Base-by-base conservation (phyloP, 2,113 vertebrate species). In the Sterna hirundo region DNA sequence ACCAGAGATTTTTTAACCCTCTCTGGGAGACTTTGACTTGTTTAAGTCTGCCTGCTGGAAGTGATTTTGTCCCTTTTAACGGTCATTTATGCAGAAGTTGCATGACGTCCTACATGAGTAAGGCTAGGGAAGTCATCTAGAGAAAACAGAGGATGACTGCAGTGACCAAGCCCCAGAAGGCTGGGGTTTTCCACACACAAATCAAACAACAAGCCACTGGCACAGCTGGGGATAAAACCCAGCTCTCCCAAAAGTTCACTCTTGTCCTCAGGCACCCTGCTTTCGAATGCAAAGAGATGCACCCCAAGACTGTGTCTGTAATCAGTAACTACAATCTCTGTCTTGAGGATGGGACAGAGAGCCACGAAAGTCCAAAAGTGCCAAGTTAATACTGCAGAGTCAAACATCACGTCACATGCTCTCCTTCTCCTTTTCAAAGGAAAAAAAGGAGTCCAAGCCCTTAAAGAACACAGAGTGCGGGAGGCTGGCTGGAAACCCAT, bases 51-150 rank as follows among this genome's bases (percentile, higher is more conserved):
- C 61, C 23, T 44, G 52, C 76, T 93, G 54, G 58, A 60, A 69
- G 27, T 52, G 38, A 25, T 11, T 75, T 75, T 87, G 34, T 62
- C 61, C 69, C 61, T 82, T 64, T 32, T 15, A 51, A 32, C 7
- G 78, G 80, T 22, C 55, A 52, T 29, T 65, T 69, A 14, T 42
- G 34, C 51, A 74, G 49, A 81, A 75, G 40, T 26, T 60, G 30
- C 34, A 29, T 6, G 3, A 7, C 0, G 1, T 64, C 4, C 2
- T 11, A 18, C n/a, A 4, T 49, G 5, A 64, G 38, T 26, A 29
- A 83, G 29, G 57, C 10, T 52, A 6, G 40, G 20, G 40, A 62
- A 79, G 55, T 40, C 51, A 49, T 32, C 7, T 34, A 20, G 57
- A 54, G 70, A 54, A 79, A 61, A 27, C 8, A 36, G 44, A 61